These are phyloP conservation scores for Athene cunicularia DNA, from an alignment of 2,113 vertebrate genomes.

Conservation along the genomic window DNA sequence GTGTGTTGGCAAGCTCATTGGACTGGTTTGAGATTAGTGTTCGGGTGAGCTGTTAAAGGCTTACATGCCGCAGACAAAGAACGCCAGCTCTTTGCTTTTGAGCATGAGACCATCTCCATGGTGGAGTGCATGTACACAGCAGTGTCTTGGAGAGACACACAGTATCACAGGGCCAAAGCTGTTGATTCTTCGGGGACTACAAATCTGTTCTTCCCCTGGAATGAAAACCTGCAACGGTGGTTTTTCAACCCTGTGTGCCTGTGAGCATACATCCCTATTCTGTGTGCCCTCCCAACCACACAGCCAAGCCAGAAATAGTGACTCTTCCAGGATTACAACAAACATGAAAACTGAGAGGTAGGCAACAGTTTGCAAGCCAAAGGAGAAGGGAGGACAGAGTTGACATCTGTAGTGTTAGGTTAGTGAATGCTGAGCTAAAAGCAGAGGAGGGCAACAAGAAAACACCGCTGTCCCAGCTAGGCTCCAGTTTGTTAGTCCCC, in stretches of 20 bases:
- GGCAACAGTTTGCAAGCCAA: neutral
- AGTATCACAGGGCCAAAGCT: neutral
- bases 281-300: neutral
- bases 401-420: neutral
- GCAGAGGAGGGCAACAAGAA: neutral
- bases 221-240: neutral
- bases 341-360: neutral
- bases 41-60: neutral
- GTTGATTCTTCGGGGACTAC: neutral
- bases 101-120: neutral
- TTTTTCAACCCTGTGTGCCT: neutral
- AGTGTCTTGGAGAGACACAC: neutral
- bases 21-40: neutral
- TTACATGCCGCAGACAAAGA: neutral
- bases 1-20: neutral
- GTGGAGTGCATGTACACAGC: neutral
- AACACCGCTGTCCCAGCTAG: neutral
- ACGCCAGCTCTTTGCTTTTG: neutral
- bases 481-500: neutral
- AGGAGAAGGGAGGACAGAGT: neutral
- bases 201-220: fast-evolving
- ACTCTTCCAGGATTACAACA: slow-evolving; percentile 1
- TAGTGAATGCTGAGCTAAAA: neutral
- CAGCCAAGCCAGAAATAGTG: slow-evolving; percentile 21
- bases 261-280: neutral